Evolutionary conservation across 2,797 vertebrate species (phyloP).

Genomic region (Dendrocincla fuliginosa): DNA sequence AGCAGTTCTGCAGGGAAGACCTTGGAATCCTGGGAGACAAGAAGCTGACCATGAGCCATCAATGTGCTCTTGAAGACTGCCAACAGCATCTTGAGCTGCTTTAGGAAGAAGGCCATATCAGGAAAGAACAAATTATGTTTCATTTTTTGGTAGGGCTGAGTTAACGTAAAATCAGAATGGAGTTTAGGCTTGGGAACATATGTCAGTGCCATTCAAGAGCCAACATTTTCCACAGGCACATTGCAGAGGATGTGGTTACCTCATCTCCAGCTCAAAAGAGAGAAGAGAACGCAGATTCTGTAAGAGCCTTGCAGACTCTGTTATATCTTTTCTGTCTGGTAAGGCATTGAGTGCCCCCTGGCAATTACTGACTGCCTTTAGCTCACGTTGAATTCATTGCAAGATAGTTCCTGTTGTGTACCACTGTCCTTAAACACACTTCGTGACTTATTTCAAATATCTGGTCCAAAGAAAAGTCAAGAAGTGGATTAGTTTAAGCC

Average conservation of each 20-base stretch:
- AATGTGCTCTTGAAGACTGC: fast-evolving
- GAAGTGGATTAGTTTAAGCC: background rate
- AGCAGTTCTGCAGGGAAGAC: background rate
- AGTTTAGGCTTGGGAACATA: background rate
- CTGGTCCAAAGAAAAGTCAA: background rate
- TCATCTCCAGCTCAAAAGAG: background rate
- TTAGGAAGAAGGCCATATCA: background rate
- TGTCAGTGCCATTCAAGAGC: background rate
- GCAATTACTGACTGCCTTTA: background rate
- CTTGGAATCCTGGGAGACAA: background rate
- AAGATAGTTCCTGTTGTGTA: background rate
- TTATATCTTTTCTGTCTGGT: background rate
- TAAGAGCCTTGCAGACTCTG: background rate
- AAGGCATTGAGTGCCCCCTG: background rate
- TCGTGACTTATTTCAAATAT: background rate
- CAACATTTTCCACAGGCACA: background rate
- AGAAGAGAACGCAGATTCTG: background rate
- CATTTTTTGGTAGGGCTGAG: background rate
- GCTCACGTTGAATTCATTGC: background rate
- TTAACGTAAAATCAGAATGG: background rate
- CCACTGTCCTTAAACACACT: background rate
- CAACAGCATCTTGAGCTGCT: background rate
- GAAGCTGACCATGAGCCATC: background rate
- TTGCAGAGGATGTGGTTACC: background rate
- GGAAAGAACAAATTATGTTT: background rate